A percentile compares a stretch with the other conserved stretches of the same genome.
These are phyloP conservation scores for Electrophaes corylata DNA, from an alignment of 2,888 invertebrate species.

Conservation along the genomic window DNA sequence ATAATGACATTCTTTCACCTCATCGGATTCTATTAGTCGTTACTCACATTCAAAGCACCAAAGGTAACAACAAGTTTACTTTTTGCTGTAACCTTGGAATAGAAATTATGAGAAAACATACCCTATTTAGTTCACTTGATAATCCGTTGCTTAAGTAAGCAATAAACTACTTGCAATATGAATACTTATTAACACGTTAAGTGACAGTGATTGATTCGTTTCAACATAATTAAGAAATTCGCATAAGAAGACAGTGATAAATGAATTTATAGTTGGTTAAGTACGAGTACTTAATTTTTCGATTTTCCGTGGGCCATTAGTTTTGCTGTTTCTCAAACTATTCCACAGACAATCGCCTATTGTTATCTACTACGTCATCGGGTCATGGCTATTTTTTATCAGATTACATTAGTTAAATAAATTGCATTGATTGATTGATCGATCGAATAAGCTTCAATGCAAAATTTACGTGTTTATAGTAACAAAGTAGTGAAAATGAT, in stretches of 20 bases:
- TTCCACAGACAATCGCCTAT: constrained; percentile 12
- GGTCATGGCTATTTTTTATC: background rate
- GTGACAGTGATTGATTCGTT: constrained; percentile 47
- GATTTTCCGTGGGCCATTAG: constrained; percentile 32
- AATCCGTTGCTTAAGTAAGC: constrained; percentile 22
- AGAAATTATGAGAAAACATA: constrained; percentile 26
- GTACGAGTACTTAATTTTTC: constrained; percentile 25
- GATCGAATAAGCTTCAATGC: background rate
- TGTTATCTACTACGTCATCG: background rate
- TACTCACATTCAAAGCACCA: constrained; percentile 40
- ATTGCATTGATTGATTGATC: background rate
- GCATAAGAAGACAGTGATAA: constrained; percentile 36
- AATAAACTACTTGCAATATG: constrained; percentile 36
- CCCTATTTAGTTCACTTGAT: constrained; percentile 22
- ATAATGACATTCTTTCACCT: constrained; percentile 48
- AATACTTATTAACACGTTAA: constrained; percentile 47
- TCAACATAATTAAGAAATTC: constrained; percentile 37
- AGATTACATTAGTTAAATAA: background rate
- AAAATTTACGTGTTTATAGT: background rate
- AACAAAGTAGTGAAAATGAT: background rate
- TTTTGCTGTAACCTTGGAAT: constrained; percentile 23
- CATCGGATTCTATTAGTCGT: constrained; percentile 43
- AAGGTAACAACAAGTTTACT: constrained; percentile 23
- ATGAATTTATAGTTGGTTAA: constrained; percentile 21
- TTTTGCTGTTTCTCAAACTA: constrained; percentile 24